Evolutionary conservation across 2,888 invertebrate species (phyloP), one percentile per base, ranked within the genome.

Genomic region (Sinelater perroti): DNA sequence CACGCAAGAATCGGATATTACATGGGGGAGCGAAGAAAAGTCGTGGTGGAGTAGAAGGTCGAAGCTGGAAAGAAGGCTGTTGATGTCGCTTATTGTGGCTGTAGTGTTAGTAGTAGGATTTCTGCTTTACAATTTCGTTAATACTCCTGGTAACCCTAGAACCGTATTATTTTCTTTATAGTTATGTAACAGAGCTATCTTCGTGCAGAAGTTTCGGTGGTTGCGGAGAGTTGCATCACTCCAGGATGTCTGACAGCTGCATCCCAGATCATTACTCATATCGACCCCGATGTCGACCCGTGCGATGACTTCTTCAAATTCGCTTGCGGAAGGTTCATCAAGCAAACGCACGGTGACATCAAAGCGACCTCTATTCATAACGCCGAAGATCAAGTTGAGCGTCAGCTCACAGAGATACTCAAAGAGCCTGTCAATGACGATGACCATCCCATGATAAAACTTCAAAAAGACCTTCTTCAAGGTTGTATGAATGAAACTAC

Each of bases 291-390:
- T 0, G 84, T 85, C 6, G 86, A 90, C 63, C 91, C 91, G 0
- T 91, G 91, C 70, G 87, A 90, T 57, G 87, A 91, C 71, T 91
- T 91, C 76, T 90, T 90, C 74, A 80, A 85, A 63, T 91, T 88
- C 70, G 83, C 89, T 0, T 91, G 91, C 68, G 90, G 91, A 1
- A 83, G 83, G 1, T 91, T 89, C 74, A 75, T 87, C 20, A 82
- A 83, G 67, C 81, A 80, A 45, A 86, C 85, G 0, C 74, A 87
- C 87, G 36, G 36, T 1, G 21, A 45, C 76, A 85, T 87, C 0
- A 84, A 86, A 1, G 84, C 89, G 40, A 87, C 87, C 63, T 82
- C 84, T 1, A 85, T 90, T 77, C 86, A 86, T 40, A 81, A 85
- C 62, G 85, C 89, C 69, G 85, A 85, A 13, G 44, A 40, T 5